Conservation (phyloP, 2,888 invertebrate genomes). For the Sceliomorpha sp. region DNA sequence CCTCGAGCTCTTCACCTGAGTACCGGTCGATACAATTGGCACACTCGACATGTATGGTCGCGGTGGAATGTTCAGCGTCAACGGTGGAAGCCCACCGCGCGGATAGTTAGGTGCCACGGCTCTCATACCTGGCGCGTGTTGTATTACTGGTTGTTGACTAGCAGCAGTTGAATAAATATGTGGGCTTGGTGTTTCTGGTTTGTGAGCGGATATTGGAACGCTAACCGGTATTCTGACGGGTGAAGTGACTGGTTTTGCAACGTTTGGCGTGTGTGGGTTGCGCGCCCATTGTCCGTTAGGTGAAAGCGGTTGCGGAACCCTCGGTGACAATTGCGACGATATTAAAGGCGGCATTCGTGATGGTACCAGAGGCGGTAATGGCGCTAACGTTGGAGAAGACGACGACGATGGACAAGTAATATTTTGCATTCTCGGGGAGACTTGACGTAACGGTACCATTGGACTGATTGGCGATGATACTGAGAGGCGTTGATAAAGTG, state of each 20-base stretch:
- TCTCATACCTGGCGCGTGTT: constrained; percentile 77
- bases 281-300: constrained; percentile 77
- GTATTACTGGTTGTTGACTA: constrained; percentile 77
- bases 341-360: constrained; percentile 69
- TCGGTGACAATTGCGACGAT: constrained; percentile 65
- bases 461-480: constrained; percentile 73
- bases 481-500: constrained; percentile 74
- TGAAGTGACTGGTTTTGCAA: constrained; percentile 62
- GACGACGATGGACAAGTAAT: constrained; percentile 58
- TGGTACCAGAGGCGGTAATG: constrained; percentile 69
- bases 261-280: constrained; percentile 62
- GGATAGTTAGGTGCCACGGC: constrained; percentile 75
- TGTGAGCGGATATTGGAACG: constrained; percentile 72
- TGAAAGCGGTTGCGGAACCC: constrained; percentile 70
- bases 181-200: constrained; percentile 67
- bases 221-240: constrained; percentile 73
- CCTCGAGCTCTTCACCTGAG: constrained; percentile 68
- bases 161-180: constrained; percentile 76
- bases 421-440: constrained; percentile 69
- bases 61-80: constrained; percentile 75
- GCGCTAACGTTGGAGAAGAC: constrained; percentile 58
- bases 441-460: constrained; percentile 69
- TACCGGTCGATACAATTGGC: constrained; percentile 66
- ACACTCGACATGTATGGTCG: constrained; percentile 74
- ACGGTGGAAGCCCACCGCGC: constrained; percentile 73